Evolutionary conservation across 2,797 vertebrate genomes (phyloP).

Genomic region (Muscicapa comitata): DNA sequence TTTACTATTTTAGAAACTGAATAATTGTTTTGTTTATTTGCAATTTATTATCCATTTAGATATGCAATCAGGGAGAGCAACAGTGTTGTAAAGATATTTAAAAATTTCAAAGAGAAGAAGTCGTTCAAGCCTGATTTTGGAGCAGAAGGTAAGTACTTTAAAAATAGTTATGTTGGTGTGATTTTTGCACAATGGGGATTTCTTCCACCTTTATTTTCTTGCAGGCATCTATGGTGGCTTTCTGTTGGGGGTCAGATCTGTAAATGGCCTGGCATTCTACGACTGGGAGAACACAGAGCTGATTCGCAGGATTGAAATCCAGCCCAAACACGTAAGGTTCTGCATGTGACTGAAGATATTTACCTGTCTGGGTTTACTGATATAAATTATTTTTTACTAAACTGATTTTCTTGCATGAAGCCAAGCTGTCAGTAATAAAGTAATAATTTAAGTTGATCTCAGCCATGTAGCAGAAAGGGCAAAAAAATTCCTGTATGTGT

Average conservation of each 20-base stretch:
- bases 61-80: conserved; percentile 96
- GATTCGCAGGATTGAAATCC: conserved; percentile 97
- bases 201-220: not conserved
- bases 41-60: conserved; percentile 60
- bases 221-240: conserved; percentile 97
- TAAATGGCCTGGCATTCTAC: conserved; percentile 95
- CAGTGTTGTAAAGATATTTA: conserved; percentile 97
- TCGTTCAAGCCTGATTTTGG: conserved; percentile 99
- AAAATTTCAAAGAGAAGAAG: conserved; percentile 99
- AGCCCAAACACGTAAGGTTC: conserved; percentile 91
- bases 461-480: not conserved
- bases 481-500: not conserved
- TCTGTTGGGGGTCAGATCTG: conserved; percentile 91
- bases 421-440: not conserved
- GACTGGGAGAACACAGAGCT: conserved; percentile 98
- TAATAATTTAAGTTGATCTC: not conserved
- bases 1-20: not conserved
- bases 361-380: not conserved
- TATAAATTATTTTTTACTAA: not conserved
- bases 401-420: not conserved
- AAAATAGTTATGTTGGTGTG: rapidly evolving
- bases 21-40: not conserved
- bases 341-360: not conserved
- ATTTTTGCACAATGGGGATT: not conserved
- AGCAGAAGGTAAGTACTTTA: conserved; percentile 85